Evolutionary conservation across 2,888 invertebrate species (phyloP), one percentile per base, ranked within the genome.

Genomic region (Philhelius pedissequus): DNA sequence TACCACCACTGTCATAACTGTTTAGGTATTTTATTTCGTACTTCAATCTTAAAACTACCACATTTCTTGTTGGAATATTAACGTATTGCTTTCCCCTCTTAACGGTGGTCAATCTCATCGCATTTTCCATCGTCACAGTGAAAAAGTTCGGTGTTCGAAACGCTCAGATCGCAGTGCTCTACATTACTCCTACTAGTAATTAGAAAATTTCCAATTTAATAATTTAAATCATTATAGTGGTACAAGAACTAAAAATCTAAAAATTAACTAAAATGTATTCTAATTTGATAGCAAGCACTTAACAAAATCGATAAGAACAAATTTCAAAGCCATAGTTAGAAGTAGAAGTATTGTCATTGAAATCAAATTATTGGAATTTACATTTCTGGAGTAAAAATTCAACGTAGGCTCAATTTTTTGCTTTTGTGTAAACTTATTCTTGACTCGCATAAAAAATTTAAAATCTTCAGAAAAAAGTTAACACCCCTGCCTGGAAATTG

Each of bases 41-140:
- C 43, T 45, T 20, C 50, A 27, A 52, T 9, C 11, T 20, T 54
- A 9, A 54, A 30, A 27, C 18, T 13, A 27, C 25, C 25, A 27
- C 20, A 69, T 25, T 45, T 45, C 54, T 45, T 18, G 20, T 58
- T 15, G 32, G 58, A 73, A 73, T 52, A 80, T 20, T 38, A 45
- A 20, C 54, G 30, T 74, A 80, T 80, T 56, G 80, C 74, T 80
- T 81, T 81, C 64, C 48, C 75, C 75, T 74, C 45, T 68, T 48
- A 38, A 70, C 48, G 56, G 38, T 75, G 80, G 75, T 75, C 80
- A 81, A 70, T 81, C 56, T 70, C 62, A 62, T 75, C 70, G 62
- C 70, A 81, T 64, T 81, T 64, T 62, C 38, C 69, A 60, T 70
- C 64, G 48, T 69, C 70, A 58, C 50, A 70, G 80, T 70, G 56